Evolutionary conservation across 2,888 invertebrate genomes (phyloP).

Genomic region (Erebia ligea): DNA sequence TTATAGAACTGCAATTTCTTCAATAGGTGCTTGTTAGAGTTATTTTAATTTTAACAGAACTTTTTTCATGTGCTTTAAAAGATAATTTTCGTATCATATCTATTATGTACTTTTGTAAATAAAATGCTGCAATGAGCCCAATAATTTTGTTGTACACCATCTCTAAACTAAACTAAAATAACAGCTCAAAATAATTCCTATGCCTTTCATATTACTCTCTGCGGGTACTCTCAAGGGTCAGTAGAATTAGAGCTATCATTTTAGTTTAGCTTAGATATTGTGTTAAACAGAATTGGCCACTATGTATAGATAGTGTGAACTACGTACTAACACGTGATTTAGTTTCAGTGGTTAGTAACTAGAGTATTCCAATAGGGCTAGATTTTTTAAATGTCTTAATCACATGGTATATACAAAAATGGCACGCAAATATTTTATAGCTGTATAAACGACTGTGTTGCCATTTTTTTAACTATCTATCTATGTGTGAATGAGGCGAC

Average conservation of each 20-base stretch:
- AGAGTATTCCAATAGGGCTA: background rate
- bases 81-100: background rate
- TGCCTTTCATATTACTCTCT: too few species aligned
- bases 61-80: background rate
- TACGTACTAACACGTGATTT: background rate
- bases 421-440: slow-evolving; percentile 49
- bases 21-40: background rate
- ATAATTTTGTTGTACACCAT: too few species aligned
- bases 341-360: background rate
- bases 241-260: too few species aligned
- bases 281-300: too few species aligned
- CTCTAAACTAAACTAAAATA: too few species aligned
- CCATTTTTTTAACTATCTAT: slow-evolving; percentile 34
- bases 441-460: slow-evolving; percentile 49
- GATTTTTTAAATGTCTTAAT: background rate
- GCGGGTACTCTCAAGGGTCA: too few species aligned
- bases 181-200: too few species aligned
- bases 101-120: background rate
- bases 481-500: background rate
- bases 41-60: background rate
- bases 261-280: too few species aligned
- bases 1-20: background rate
- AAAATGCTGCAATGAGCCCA: background rate
- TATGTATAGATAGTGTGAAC: background rate
- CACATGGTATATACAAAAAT: slow-evolving; percentile 21